A percentile compares a stretch with the other conserved stretches of the same genome.
Evolutionary conservation across 37 sponge, comb jelly and placozoan species (phyloP).

Genomic region (Lycopodina hypogea): DNA sequence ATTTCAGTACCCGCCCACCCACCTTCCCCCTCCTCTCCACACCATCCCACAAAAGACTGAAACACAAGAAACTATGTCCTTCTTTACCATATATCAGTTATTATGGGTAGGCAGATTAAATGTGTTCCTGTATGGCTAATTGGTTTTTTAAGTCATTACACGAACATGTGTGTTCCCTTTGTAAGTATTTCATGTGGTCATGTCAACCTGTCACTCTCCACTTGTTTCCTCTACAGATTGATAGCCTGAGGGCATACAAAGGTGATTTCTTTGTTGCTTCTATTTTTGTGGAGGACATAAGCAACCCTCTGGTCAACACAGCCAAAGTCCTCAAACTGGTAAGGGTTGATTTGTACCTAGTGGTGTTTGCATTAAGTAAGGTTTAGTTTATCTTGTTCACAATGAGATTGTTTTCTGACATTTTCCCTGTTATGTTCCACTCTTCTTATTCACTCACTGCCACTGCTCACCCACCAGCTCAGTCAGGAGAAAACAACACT

Average conservation of each 20-base stretch:
- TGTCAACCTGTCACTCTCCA: not conserved
- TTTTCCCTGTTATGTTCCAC: not conserved
- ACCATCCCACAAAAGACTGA: too few species aligned
- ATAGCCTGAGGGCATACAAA: slow-evolving; percentile 4
- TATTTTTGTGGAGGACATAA: slow-evolving; percentile 17
- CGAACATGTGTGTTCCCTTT: too few species aligned
- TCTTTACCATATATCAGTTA: too few species aligned
- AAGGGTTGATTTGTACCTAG: not conserved
- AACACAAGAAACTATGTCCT: too few species aligned
- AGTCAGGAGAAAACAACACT: not conserved
- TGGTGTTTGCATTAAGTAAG: not conserved
- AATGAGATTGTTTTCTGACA: not conserved
- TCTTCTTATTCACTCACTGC: not conserved
- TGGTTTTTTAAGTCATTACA: too few species aligned
- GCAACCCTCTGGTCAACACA: slow-evolving; percentile 22
- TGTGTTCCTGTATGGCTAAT: too few species aligned
- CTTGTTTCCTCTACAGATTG: slow-evolving; percentile 1
- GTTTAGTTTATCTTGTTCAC: not conserved
- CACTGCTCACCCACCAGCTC: not conserved
- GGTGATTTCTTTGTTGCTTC: slow-evolving; percentile 38
- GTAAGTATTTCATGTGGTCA: not conserved
- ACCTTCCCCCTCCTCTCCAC: too few species aligned
- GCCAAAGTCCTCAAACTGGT: slow-evolving; percentile 33
- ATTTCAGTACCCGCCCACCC: too few species aligned
- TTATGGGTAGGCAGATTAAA: too few species aligned